These are phyloP conservation scores for Galerucella nymphaeae DNA, from an alignment of 2,888 invertebrate species.

Conservation along the genomic window DNA sequence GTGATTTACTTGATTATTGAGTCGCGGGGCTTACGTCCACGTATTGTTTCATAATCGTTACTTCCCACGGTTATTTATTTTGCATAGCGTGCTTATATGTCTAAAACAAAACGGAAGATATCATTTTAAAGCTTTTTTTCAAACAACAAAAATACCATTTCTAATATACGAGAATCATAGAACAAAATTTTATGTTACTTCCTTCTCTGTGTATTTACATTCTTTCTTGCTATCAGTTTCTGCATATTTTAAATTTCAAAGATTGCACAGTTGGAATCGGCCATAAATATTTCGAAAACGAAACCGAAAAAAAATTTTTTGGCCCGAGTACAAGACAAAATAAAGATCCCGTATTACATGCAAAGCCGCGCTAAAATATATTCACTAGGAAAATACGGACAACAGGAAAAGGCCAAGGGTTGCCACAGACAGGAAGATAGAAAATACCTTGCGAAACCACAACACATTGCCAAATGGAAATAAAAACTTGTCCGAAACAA, in stretches of 20 bases:
- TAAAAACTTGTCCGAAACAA: conserved; percentile 50
- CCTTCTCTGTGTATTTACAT: too few relatives aligned
- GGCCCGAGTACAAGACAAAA: conserved; percentile 9
- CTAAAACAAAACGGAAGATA: conserved; percentile 29
- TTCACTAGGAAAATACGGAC: conserved; percentile 15
- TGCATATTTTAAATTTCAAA: not conserved
- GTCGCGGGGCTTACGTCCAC: conserved; percentile 54
- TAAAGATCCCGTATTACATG: conserved; percentile 25
- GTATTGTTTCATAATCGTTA: conserved; percentile 59
- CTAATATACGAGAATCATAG: too few relatives aligned
- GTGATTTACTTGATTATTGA: conserved; percentile 63
- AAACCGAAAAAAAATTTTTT: conserved; percentile 21
- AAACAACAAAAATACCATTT: too few relatives aligned
- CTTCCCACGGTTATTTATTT: conserved; percentile 62
- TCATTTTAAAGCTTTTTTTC: too few relatives aligned
- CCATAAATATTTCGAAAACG: conserved; percentile 9
- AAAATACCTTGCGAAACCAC: conserved; percentile 50
- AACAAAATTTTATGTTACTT: too few relatives aligned
- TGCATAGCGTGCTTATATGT: conserved; percentile 59
- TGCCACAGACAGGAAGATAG: conserved; percentile 41
- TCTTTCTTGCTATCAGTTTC: not conserved
- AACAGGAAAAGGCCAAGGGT: conserved; percentile 50
- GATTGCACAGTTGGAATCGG: not conserved
- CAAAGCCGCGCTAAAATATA: conserved; percentile 25
- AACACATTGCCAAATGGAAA: conserved; percentile 49